Evolutionary conservation across 2,113 vertebrate species (phyloP).

Genomic region (Sorex fumeus): DNA sequence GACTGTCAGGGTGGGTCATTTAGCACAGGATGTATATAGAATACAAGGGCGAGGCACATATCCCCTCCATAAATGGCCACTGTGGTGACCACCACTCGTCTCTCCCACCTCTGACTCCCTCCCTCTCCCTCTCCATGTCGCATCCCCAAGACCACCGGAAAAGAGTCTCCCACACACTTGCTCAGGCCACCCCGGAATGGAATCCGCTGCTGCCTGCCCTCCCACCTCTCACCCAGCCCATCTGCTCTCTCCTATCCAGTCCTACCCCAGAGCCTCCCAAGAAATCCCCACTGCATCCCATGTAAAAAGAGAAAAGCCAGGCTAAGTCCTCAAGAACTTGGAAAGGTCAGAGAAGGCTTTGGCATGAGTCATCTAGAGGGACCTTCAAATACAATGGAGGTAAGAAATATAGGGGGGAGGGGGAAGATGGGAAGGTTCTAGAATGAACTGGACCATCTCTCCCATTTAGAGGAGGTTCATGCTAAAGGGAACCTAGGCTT

Average conservation of each 20-base stretch:
- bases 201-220: background rate
- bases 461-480: fast-evolving
- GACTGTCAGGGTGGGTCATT: background rate
- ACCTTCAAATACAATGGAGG: constrained; percentile 2
- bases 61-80: background rate
- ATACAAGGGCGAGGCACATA: background rate
- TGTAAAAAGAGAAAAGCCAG: background rate
- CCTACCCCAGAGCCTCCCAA: background rate
- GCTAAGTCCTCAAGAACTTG: background rate
- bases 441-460: background rate
- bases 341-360: constrained; percentile 3
- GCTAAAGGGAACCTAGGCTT: background rate
- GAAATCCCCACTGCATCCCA: background rate
- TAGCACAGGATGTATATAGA: fast-evolving
- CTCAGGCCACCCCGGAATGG: background rate
- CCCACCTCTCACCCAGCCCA: background rate
- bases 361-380: background rate
- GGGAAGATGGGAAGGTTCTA: background rate
- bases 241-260: background rate
- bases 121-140: background rate
- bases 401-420: background rate
- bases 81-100: background rate
- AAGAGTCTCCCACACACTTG: background rate
- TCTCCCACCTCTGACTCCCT: background rate
- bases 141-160: background rate